phyloP scores from a whole-genome alignment of 2,888 invertebrate species.

The Malacosoma neustria region DNA sequence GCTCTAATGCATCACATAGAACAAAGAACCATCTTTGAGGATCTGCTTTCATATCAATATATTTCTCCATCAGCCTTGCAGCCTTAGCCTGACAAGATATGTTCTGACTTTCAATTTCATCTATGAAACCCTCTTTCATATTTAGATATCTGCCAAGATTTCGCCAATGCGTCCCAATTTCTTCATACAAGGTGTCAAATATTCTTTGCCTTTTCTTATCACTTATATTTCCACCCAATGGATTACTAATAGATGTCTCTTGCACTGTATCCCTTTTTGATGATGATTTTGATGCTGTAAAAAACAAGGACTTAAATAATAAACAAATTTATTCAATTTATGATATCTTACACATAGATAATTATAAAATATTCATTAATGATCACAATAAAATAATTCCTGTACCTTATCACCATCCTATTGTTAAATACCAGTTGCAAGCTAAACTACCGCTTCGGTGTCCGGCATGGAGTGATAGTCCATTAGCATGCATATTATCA shows the following conservation, averaged over 20 bases:
- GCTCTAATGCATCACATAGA: conserved; percentile 52
- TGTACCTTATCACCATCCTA: no score
- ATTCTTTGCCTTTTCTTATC: conserved; percentile 39
- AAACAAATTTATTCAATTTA: conserved; percentile 1
- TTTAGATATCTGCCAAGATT: conserved; percentile 49
- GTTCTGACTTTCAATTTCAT: conserved; percentile 40
- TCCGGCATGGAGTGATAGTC: no score
- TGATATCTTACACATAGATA: no score
- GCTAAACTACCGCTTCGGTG: no score
- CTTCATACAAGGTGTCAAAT: conserved; percentile 35
- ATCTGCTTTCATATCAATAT: conserved; percentile 31
- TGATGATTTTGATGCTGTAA: conserved; percentile 18
- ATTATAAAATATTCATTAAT: no score
- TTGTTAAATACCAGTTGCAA: no score
- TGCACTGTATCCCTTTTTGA: conserved; percentile 14
- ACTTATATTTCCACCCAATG: conserved; percentile 24
- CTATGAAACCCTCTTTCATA: conserved; percentile 45
- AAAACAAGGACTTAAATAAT: conserved; percentile 11
- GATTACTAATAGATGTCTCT: conserved; percentile 16
- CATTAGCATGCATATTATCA: no score
- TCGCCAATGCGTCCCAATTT: conserved; percentile 52
- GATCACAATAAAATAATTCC: no score
- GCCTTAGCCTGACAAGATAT: conserved; percentile 31
- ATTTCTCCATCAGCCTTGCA: conserved; percentile 34
- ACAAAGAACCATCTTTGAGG: conserved; percentile 49